Base-by-base conservation (phyloP, 2,888 invertebrate species). In the Leptopilina drosophilae region DNA sequence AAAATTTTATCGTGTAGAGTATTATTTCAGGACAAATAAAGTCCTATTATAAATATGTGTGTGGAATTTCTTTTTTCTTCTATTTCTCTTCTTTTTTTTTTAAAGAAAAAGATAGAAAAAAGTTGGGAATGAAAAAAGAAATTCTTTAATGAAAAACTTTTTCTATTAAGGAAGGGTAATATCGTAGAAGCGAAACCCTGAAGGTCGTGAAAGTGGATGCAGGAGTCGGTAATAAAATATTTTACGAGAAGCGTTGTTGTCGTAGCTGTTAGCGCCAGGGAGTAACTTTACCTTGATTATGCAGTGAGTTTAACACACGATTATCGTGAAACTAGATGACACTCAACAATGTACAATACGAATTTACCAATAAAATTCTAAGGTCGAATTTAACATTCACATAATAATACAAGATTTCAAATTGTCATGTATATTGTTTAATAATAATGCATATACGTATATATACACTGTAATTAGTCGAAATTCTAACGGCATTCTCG, bases 171-270 rank as follows among this genome's bases (percentile, higher is more conserved):
- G 14, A 77, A 77, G 53, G 20, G 49, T 49, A 65, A 77, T 64
- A 64, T 77, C 42, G 66, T 46, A 46, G 15, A 4, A 46, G 15
- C 66, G 42, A 46, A 42, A 42, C 20, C 59, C 26, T 67, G 20
- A 26, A 46, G 49, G 67, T 56, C 53, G 65, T 62, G 78, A 78
- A 78, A 80, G 81, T 78, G 77, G 76, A 77, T 67, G 46, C 46
- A 67, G n/a, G 67, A 67, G 67, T 15, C 67, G 66, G 80, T 81
- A 79, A 81, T 84, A 85, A 82, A 85, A 83, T 79, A 82, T 83
- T 83, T 82, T 82, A 83, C 80, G 75, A 67, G 77, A 64, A 78
- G 79, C 53, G 82, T 80, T 82, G 83, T 85, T 82, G 83, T 85
- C 79, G 82, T 80, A 77, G 79, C 83, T 82, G 83, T 85, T 83